Evolutionary conservation across 1,140 invertebrate genomes (phyloP), one percentile per base, ranked within the genome.

Genomic region (Rhagoletis zephyria): DNA sequence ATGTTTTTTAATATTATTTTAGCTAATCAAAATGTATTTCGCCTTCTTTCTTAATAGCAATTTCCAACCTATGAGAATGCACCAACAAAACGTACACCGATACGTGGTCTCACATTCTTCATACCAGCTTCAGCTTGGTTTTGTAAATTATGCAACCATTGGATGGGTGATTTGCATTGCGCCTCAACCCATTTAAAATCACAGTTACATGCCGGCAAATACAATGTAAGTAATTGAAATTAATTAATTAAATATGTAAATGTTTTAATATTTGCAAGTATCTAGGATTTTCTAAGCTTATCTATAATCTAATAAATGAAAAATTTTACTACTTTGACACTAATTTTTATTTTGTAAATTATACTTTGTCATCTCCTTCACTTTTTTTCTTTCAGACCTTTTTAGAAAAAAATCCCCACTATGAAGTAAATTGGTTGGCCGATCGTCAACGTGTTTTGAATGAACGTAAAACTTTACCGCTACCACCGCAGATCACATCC

Each of bases 141-240:
- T 93, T 98, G 97, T 93, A 96, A 96, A 90, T 94, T 98, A 59
- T 98, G 97, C 89, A 95, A 97, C 91, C 94, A 95, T 88, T 98
- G 97, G 96, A 97, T 97, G 89, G 97, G 97, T 0, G 97, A 98
- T 92, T 94, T 97, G 65, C 96, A 97, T 92, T 97, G 97, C 93
- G 97, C 97, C 10, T 96, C 96, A 45, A 94, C 96, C 4, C 97
- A 98, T 94, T 93, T 98, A 70, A 97, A 97, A 90, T 97, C 96
- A 0, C 94, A 95, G 86, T 91, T 94, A 5, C 97, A 98, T 93
- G 95, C 96, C 87, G 95, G 96, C 88, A 96, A 96, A 91, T 97
- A 96, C 93, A 94, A 95, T 65, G 97, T 97, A 93, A 95, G 95
- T 42, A 51, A 81, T 87, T 87, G 40, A 60, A 61, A 48, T 60